Evolutionary conservation across 2,113 vertebrate species (phyloP).

Genomic region (Vulpes ferrilata): DNA sequence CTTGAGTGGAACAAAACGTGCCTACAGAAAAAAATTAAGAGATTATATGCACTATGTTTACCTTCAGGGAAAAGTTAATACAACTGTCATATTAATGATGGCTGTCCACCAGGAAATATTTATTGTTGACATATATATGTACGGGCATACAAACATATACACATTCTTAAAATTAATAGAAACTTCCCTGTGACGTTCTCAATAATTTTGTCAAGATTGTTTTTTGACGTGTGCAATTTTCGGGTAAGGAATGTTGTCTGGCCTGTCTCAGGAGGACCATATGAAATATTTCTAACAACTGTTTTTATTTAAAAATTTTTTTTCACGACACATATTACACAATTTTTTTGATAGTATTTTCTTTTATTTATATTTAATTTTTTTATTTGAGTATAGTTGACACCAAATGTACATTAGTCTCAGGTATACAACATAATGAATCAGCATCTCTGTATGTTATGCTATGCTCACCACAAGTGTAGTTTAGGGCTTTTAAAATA

Average conservation of each 20-base stretch:
- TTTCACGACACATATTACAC: background rate
- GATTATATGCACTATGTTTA: background rate
- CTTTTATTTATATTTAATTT: background rate
- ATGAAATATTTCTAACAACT: background rate
- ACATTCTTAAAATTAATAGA: slow-evolving; percentile 1
- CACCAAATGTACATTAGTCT: background rate
- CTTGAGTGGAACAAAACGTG: background rate
- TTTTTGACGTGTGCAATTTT: background rate
- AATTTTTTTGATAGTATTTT: background rate
- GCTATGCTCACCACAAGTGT: background rate
- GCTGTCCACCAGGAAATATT: background rate
- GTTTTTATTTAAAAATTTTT: background rate
- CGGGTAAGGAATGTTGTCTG: slow-evolving; percentile 32
- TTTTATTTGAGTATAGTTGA: background rate
- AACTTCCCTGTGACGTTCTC: background rate
- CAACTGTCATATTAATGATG: background rate
- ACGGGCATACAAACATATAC: background rate
- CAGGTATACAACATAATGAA: background rate
- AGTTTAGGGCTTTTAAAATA: background rate
- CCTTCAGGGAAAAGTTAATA: background rate
- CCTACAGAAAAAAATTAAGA: background rate
- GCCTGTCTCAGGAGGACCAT: background rate
- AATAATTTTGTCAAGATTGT: background rate
- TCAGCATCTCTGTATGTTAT: background rate
- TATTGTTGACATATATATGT: background rate